A percentile compares a stretch with the other conserved stretches of the same genome.
Conservation (phyloP, 2,888 invertebrate species). For the Acanthosoma haemorrhoidale region DNA sequence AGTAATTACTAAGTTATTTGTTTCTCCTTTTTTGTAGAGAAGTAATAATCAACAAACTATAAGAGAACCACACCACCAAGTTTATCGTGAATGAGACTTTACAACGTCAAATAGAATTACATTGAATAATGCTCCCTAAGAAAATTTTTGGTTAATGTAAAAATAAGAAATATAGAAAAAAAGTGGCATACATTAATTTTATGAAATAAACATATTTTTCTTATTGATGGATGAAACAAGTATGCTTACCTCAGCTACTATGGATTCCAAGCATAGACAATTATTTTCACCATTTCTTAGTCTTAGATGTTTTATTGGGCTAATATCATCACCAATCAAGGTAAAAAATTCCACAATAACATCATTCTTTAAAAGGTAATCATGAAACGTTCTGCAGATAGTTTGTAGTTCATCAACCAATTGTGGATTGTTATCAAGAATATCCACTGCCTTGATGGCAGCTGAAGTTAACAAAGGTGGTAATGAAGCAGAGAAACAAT, state of each 20-base stretch:
- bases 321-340: conserved; percentile 57
- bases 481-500: conserved; percentile 94
- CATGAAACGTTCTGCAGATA: conserved; percentile 56
- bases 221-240: too few species aligned
- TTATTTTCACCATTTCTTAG: conserved; percentile 51
- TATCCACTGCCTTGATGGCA: conserved; percentile 71
- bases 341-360: conserved; percentile 47
- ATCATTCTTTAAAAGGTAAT: conserved; percentile 46
- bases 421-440: conserved; percentile 62
- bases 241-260: conserved; percentile 42
- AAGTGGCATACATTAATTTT: too few species aligned
- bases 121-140: too few species aligned
- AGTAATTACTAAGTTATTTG: too few species aligned
- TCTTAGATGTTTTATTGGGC: conserved; percentile 71
- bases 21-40: too few species aligned
- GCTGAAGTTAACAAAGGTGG: conserved; percentile 89
- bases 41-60: too few species aligned
- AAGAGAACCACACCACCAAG: too few species aligned
- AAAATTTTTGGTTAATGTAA: too few species aligned
- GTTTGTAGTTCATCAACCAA: conserved; percentile 58
- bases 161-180: too few species aligned
- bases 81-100: too few species aligned
- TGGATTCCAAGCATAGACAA: background rate
- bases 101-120: too few species aligned
- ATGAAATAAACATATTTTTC: too few species aligned